Evolutionary conservation across 2,113 vertebrate species (phyloP), one percentile per base, ranked within the genome.

Genomic region (Anoplopoma fimbria): DNA sequence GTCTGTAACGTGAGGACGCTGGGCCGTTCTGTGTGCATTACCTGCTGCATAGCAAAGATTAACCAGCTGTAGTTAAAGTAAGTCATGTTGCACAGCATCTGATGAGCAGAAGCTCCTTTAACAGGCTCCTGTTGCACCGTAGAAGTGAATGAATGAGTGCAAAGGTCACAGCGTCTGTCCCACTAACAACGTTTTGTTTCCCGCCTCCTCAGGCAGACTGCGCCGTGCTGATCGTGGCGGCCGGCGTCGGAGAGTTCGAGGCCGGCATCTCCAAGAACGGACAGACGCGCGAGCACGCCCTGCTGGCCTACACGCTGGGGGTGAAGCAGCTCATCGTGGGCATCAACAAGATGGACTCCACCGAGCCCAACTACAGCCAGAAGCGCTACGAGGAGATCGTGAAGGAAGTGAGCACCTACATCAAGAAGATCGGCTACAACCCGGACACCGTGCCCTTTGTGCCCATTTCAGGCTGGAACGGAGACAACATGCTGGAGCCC

Each of bases 381-480:
- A 99, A 99, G 93, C 97, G 98, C 82, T 99, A 98, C 0, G 97
- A 99, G 80, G 98, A 99, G 91, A 99, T 99, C 1, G 98, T 99
- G 69, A 99, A 99, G 88, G 98, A 99, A 97, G 98, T 99, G 92
- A 98, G 97, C 95, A 99, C 97, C 82, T 99, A 99, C 78, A 99
- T 99, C 91, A 99, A 99, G 96, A 99, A 99, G 93, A 99, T 99
- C 38, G 98, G 98, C 86, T 99, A 99, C 96, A 99, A 99, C 81
- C 98, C 98, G 3, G 98, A 99, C 88, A 98, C 96, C 0, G 97
- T 99, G 64, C 96, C 97, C 81, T 99, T 99, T 47, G 97, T 99
- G 82, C 98, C 98, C 92, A 97, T 99, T 94, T 99, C 98, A 81
- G 98, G 98, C 79, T 99, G 98, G 98, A 99, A 99, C 1, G 97